These are phyloP conservation scores for Drosophila nigritarsus DNA, from an alignment of 2,888 invertebrate species.

Conservation along the genomic window DNA sequence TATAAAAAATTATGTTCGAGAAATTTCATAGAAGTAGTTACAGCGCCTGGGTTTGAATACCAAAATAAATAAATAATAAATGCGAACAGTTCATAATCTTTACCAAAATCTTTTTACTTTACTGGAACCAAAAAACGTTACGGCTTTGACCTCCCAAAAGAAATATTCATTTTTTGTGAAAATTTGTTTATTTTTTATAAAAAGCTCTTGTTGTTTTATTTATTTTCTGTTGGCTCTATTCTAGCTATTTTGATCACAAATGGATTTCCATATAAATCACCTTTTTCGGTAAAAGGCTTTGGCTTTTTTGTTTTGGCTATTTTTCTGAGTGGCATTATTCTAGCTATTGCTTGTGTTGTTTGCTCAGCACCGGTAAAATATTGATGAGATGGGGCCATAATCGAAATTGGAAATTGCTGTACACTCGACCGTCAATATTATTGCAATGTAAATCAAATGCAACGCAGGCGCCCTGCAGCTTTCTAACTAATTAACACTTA, in stretches of 20 bases:
- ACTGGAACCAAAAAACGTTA: not conserved
- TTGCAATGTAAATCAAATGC: constrained; percentile 64
- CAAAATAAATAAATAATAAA: not conserved
- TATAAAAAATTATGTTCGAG: not conserved
- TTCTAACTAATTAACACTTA: constrained; percentile 81
- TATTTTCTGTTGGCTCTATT: not conserved
- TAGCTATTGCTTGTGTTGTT: constrained; percentile 5
- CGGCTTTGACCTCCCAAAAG: too few relatives aligned
- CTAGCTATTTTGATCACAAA: not conserved
- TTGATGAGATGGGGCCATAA: constrained; percentile 35
- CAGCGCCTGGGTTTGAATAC: not conserved
- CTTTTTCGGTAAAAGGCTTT: not conserved
- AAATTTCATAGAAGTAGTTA: not conserved
- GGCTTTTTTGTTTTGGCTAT: not conserved
- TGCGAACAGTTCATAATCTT: not conserved
- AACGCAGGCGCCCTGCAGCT: constrained; percentile 72
- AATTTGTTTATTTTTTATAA: not conserved
- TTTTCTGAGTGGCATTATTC: not conserved
- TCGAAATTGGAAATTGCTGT: constrained; percentile 50
- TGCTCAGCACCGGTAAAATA: constrained; percentile 23
- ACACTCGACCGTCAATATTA: constrained; percentile 18
- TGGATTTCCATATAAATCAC: not conserved
- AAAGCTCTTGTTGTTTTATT: not conserved
- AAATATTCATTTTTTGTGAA: not conserved
- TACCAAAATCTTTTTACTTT: not conserved